Evolutionary conservation across 2,113 vertebrate genomes (phyloP).

Genomic region (Neotoma lepida): DNA sequence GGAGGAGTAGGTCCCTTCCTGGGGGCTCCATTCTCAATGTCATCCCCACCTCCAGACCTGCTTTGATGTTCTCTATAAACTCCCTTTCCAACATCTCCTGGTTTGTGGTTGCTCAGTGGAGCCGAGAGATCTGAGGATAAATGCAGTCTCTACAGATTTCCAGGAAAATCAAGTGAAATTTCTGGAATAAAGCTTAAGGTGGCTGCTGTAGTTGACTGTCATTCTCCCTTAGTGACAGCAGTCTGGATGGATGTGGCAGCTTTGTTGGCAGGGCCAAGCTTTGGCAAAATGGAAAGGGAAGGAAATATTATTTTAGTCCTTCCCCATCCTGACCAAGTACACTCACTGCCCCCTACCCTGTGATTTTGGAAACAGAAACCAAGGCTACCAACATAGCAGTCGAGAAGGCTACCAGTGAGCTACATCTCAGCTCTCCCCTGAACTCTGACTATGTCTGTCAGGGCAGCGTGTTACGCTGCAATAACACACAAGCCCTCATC

Average conservation of each 20-base stretch:
- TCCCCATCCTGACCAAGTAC: neutral
- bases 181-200: slow-evolving; percentile 36
- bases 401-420: neutral
- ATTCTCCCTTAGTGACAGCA: slow-evolving; percentile 34
- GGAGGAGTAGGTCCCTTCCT: neutral
- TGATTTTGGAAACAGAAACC: neutral
- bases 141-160: neutral
- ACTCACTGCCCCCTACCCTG: neutral
- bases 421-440: neutral
- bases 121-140: slow-evolving; percentile 52
- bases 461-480: neutral
- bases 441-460: neutral
- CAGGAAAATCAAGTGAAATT: slow-evolving; percentile 69
- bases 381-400: neutral
- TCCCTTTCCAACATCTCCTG: slow-evolving; percentile 21
- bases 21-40: neutral
- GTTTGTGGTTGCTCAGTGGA: slow-evolving; percentile 48
- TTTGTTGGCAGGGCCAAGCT: neutral
- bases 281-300: neutral
- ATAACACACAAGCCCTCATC: neutral
- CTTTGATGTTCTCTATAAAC: slow-evolving; percentile 4
- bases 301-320: no score
- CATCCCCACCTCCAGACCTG: neutral
- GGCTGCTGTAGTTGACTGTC: slow-evolving; percentile 11
- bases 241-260: neutral